Conservation (phyloP, 2,797 vertebrate species). For the Helarctos malayanus region DNA sequence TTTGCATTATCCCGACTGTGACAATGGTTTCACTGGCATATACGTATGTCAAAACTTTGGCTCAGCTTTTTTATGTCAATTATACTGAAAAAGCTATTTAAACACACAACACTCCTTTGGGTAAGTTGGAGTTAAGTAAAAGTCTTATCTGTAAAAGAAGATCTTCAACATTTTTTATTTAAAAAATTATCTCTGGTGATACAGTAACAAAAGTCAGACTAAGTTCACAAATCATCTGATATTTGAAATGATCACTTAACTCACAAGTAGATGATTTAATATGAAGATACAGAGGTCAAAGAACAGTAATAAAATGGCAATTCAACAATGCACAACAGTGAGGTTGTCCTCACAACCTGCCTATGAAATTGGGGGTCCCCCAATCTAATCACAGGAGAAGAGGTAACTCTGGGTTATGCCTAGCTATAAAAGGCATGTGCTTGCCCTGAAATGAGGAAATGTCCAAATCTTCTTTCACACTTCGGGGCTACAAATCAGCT, state of each 20-base stretch:
- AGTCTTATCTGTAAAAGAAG: conserved; percentile 6
- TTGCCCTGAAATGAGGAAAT: not conserved
- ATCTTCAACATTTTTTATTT: not conserved
- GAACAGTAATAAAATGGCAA: not conserved
- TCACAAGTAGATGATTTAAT: not conserved
- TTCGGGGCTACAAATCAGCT: not conserved
- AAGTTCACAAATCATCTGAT: not conserved
- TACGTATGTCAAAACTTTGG: not conserved
- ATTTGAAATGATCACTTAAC: conserved; percentile 28
- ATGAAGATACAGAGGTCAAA: conserved; percentile 4
- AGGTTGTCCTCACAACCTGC: not conserved
- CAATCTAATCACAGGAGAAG: not conserved
- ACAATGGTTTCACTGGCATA: not conserved
- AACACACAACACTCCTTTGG: not conserved
- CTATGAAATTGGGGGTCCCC: not conserved
- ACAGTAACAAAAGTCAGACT: not conserved
- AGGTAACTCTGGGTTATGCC: not conserved
- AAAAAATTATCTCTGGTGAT: not conserved
- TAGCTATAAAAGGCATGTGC: not conserved
- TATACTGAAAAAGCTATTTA: not conserved
- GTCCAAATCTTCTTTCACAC: not conserved
- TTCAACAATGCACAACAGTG: not conserved
- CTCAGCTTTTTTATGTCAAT: not conserved
- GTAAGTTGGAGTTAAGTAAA: not conserved
- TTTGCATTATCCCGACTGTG: not conserved